Percentiles rank a stretch among this genome's conserved stretches.
These are phyloP conservation scores for Taeniopygia guttata DNA, from an alignment of 2,797 vertebrate genomes.

Conservation along the genomic window DNA sequence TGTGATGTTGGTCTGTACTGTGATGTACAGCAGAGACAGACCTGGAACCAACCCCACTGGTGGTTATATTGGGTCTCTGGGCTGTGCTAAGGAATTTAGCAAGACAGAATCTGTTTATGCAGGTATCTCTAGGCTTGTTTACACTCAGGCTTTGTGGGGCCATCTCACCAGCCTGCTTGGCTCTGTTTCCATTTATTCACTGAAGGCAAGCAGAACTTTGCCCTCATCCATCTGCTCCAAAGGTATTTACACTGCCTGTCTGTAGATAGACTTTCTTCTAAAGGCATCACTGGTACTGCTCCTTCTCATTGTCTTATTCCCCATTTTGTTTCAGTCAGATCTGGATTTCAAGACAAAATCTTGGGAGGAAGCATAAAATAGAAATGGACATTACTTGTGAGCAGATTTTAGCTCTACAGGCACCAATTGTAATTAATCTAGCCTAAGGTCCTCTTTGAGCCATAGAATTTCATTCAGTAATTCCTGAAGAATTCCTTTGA, in stretches of 20 bases:
- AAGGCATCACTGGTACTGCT: neutral
- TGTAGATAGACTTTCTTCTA: neutral
- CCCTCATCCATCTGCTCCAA: neutral
- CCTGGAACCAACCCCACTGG: neutral
- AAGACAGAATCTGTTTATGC: neutral
- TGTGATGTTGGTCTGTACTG: neutral
- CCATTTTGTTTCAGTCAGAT: neutral
- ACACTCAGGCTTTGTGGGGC: neutral
- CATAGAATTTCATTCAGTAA: slow-evolving; percentile 10
- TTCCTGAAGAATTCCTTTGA: slow-evolving; percentile 48
- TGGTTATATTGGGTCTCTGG: neutral
- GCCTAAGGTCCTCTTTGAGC: slow-evolving; percentile 1
- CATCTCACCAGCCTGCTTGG: neutral
- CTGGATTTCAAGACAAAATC: neutral
- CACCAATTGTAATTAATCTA: neutral
- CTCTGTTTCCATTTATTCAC: neutral
- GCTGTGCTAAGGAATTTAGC: neutral
- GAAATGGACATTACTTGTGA: neutral
- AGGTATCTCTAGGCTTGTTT: neutral
- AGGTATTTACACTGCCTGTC: neutral
- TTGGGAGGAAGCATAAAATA: neutral
- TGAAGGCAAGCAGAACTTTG: neutral
- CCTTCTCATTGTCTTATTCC: neutral
- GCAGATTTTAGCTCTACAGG: neutral
- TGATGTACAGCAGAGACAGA: neutral